These are phyloP conservation scores for Coilia nasus DNA, from an alignment of 2,797 vertebrate species.

Conservation along the genomic window DNA sequence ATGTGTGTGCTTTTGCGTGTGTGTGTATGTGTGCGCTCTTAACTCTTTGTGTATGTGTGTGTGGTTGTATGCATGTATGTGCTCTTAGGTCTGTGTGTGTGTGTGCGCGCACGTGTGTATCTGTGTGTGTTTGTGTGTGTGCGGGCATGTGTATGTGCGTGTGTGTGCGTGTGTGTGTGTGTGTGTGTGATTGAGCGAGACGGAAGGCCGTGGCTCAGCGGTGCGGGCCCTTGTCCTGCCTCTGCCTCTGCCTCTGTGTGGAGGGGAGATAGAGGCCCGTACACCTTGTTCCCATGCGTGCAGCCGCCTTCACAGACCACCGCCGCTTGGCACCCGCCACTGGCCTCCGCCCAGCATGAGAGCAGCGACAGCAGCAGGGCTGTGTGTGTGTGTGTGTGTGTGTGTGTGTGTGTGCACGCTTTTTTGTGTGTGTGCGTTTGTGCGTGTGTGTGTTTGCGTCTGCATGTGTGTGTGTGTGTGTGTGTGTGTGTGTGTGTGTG, in stretches of 20 bases:
- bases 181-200: constrained; percentile 5
- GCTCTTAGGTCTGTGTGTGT: not conserved
- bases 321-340: constrained; percentile 42
- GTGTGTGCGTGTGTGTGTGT: constrained; percentile 31
- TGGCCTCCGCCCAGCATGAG: constrained; percentile 42
- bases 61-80: not conserved
- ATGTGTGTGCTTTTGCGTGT: not conserved
- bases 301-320: constrained; percentile 46
- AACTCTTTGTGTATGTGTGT: constrained; percentile 24
- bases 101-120: not conserved
- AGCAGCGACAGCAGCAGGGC: not conserved
- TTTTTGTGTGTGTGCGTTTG: too few relatives aligned
- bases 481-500: constrained; percentile 17
- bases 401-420: too few relatives aligned
- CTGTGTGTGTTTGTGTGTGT: not conserved
- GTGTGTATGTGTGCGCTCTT: constrained; percentile 19
- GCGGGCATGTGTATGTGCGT: constrained; percentile 3
- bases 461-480: not conserved
- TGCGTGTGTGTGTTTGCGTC: too few relatives aligned
- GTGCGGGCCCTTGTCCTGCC: constrained; percentile 12
- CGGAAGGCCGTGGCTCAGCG: constrained; percentile 22
- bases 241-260: constrained; percentile 14
- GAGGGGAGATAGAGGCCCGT: constrained; percentile 43
- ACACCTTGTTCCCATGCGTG: constrained; percentile 47
- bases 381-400: too few relatives aligned